Percentiles rank a stretch among this genome's conserved stretches.
Conservation (phyloP, 2,888 invertebrate genomes). For the Pyralis farinalis region DNA sequence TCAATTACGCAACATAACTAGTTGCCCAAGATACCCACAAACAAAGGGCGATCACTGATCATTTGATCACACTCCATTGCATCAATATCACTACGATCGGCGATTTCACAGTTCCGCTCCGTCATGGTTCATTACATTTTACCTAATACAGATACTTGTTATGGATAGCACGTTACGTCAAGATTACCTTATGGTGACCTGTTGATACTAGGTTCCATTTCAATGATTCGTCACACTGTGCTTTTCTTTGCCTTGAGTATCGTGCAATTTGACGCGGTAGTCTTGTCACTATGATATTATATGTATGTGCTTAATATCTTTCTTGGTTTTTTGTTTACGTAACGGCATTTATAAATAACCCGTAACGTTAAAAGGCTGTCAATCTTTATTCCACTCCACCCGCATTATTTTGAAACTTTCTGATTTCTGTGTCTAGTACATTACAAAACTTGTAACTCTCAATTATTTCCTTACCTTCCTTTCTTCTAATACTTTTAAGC, state of each 20-base stretch:
- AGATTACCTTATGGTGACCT: conserved; percentile 30
- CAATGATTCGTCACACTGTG: conserved; percentile 46
- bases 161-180: conserved; percentile 36
- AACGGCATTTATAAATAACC: conserved; percentile 21
- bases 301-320: conserved; percentile 22
- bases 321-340: conserved; percentile 36
- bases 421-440: too few species aligned
- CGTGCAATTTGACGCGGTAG: conserved; percentile 45
- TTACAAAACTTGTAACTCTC: too few species aligned
- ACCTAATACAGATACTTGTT: conserved; percentile 47
- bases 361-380: too few species aligned
- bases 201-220: conserved; percentile 31
- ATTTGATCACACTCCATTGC: conserved; percentile 31
- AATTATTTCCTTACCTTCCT: too few species aligned
- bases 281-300: conserved; percentile 31
- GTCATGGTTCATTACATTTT: conserved; percentile 54
- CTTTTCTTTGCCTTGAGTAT: conserved; percentile 33
- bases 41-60: conserved; percentile 27
- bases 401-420: too few species aligned
- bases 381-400: too few species aligned
- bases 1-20: conserved; percentile 5
- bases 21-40: conserved; percentile 13
- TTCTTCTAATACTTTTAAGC: too few species aligned
- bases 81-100: conserved; percentile 37
- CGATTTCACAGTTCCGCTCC: conserved; percentile 48